Conservation (phyloP, 1,140 invertebrate species). For the Drosophila leontia region DNA sequence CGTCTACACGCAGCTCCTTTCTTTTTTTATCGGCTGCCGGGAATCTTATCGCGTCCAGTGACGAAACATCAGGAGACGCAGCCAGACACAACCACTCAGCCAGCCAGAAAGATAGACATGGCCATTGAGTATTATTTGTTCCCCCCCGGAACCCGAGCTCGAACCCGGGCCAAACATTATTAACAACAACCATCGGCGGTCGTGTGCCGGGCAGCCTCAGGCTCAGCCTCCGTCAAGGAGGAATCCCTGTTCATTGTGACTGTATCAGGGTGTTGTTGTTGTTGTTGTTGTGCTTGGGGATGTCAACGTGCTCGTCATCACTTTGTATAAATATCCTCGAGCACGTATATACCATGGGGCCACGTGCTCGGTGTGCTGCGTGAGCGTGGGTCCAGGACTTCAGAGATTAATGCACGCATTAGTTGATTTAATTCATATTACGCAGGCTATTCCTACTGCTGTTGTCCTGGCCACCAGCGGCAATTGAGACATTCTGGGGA, state of each 20-base stretch:
- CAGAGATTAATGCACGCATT: conserved; percentile 84
- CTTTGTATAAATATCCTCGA: conserved; percentile 84
- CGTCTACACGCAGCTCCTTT: conserved; percentile 14
- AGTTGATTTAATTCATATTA: conserved; percentile 85
- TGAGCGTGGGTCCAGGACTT: conserved; percentile 63
- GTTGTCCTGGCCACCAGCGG: conserved; percentile 59
- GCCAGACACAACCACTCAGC: conserved; percentile 44
- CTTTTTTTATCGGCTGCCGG: conserved; percentile 43
- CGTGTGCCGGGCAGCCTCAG: conserved; percentile 39
- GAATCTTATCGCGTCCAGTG: conserved; percentile 68
- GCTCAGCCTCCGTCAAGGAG: conserved; percentile 28
- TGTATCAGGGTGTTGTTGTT: conserved; percentile 24
- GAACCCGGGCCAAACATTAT: conserved; percentile 62
- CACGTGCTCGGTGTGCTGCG: conserved; percentile 71
- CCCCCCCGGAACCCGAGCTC: background rate
- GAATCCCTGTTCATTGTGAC: conserved; percentile 29
- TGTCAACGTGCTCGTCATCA: conserved; percentile 74
- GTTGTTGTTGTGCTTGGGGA: conserved; percentile 5
- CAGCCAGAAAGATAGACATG: conserved; percentile 73
- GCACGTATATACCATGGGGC: conserved; percentile 78
- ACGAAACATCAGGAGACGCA: conserved; percentile 55
- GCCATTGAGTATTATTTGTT: conserved; percentile 72
- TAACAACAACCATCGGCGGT: conserved; percentile 70
- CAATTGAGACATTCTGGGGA: conserved; percentile 82
- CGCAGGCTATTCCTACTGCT: conserved; percentile 20